Evolutionary conservation across 2,888 invertebrate genomes (phyloP), one percentile per base, ranked within the genome.

Genomic region (Axea sp.): DNA sequence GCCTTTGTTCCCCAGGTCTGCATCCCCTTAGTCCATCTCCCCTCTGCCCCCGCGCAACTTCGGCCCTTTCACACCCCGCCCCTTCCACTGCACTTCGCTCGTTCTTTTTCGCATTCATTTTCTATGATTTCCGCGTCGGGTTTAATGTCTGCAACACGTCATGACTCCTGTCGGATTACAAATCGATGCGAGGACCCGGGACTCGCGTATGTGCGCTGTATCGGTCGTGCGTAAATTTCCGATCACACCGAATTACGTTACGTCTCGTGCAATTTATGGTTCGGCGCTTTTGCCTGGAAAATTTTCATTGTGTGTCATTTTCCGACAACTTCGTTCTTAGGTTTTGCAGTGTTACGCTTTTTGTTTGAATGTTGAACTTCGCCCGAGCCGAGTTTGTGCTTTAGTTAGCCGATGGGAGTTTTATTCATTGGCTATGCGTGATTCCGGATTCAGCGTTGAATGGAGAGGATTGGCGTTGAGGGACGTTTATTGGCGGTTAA

Each of bases 1-100:
- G n/a, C n/a, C 67, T 75, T 62, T 65, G 47, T 51, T 65, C 64
- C 37, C 43, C 37, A 9, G 51, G 12, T 15, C 24, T 11, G 7
- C 30, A 5, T 9, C 1, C 24, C 31, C 28, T 26, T 24, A 28
- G 9, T 12, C 2, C 15, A n/a, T n/a, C n/a, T n/a, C n/a, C n/a
- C n/a, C n/a, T n/a, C n/a, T n/a, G n/a, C n/a, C n/a, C n/a, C n/a
- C n/a, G n/a, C n/a, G n/a, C n/a, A n/a, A n/a, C n/a, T n/a, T n/a
- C n/a, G n/a, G n/a, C n/a, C n/a, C n/a, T n/a, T n/a, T n/a, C n/a
- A n/a, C n/a, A n/a, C 26, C n/a, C 22, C 47, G 15, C 17, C 43
- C 41, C 43, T 37, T 11, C 39, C 30, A 45, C 37, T 69, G 55
- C 47, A 45, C 39, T 30, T 62, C 14, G 7, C 14, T 31, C 14